Conservation (phyloP, 2,113 vertebrate species). For the Platysteira castanea region DNA sequence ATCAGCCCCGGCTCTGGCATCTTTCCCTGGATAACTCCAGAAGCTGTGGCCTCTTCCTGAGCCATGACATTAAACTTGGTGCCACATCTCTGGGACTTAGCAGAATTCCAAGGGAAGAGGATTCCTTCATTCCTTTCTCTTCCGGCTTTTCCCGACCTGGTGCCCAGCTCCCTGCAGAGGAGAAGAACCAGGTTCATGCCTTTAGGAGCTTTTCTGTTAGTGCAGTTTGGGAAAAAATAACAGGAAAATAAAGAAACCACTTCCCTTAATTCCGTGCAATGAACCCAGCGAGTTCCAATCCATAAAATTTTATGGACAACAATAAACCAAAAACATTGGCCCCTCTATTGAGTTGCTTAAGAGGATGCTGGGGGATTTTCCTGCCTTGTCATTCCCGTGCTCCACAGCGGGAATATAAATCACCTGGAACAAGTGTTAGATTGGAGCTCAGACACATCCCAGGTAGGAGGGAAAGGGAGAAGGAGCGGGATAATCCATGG, state of each 20-base stretch:
- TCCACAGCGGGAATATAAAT: background rate
- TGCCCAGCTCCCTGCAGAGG: background rate
- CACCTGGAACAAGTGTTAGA: background rate
- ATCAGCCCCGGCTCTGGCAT: background rate
- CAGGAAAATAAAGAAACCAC: background rate
- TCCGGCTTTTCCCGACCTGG: background rate
- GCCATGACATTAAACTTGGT: background rate
- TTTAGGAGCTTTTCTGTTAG: background rate
- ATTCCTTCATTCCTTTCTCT: background rate
- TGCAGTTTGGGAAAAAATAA: background rate
- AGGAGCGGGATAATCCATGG: background rate
- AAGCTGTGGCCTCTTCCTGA: background rate
- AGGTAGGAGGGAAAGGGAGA: background rate
- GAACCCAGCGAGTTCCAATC: conserved; percentile 13
- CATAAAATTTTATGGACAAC: conserved; percentile 42
- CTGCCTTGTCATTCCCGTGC: background rate
- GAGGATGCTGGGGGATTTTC: background rate
- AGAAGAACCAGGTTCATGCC: fast-evolving
- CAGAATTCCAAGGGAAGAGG: background rate
- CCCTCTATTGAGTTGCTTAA: conserved; percentile 4
- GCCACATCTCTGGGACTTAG: background rate
- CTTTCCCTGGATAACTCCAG: background rate
- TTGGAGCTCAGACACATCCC: fast-evolving
- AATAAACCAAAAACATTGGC: background rate
- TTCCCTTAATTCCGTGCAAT: background rate